Conservation (phyloP, 2,888 invertebrate species). For the Merodon equestris region DNA sequence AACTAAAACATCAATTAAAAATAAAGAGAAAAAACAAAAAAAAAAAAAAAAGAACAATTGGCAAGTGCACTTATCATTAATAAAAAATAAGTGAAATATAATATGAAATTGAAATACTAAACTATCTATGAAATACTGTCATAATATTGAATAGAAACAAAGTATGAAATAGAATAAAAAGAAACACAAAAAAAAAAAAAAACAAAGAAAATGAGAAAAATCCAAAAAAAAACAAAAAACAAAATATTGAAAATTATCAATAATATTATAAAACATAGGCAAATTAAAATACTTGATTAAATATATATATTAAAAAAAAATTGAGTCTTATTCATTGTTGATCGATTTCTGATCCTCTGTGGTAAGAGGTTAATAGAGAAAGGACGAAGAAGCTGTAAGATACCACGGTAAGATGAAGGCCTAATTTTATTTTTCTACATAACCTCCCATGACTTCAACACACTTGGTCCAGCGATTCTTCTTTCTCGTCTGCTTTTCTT, state of each 20-base stretch:
- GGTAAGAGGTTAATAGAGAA: too few relatives aligned
- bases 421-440: too few relatives aligned
- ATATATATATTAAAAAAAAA: slow-evolving; percentile 53
- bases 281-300: slow-evolving; percentile 67
- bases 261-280: slow-evolving; percentile 58
- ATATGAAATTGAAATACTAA: slow-evolving; percentile 42
- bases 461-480: too few relatives aligned
- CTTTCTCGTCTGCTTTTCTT: too few relatives aligned
- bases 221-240: slow-evolving; percentile 25
- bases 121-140: slow-evolving; percentile 49
- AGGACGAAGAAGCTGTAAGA: too few relatives aligned
- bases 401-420: too few relatives aligned
- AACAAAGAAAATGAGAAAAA: slow-evolving; percentile 21
- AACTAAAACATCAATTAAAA: slow-evolving; percentile 31
- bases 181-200: slow-evolving; percentile 35
- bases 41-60: slow-evolving; percentile 74
- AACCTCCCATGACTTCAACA: too few relatives aligned
- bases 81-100: slow-evolving; percentile 44
- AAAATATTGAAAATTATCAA: slow-evolving; percentile 44
- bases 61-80: slow-evolving; percentile 79
- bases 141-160: slow-evolving; percentile 52
- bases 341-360: too few relatives aligned
- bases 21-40: slow-evolving; percentile 66
- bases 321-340: neutral
- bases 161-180: slow-evolving; percentile 34